A percentile compares a stretch with the other conserved stretches of the same genome.
Evolutionary conservation across 1,140 invertebrate genomes (phyloP).

Genomic region (Drosophila nasuta): DNA sequence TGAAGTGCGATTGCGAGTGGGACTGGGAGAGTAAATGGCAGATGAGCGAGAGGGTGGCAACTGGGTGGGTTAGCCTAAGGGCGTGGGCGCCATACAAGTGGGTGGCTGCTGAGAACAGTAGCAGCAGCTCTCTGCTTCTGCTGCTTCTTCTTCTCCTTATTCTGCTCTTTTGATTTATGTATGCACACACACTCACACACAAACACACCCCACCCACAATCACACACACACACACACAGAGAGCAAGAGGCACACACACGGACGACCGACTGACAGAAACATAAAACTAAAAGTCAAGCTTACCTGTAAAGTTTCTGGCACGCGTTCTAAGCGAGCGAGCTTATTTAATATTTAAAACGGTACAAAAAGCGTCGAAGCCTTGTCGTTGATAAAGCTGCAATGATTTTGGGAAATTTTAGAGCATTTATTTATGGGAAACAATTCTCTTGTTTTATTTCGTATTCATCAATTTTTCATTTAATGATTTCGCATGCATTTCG

Average conservation of each 20-base stretch:
- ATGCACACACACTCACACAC: slow-evolving; percentile 41
- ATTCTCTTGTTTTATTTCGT: slow-evolving; percentile 9
- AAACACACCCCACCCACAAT: slow-evolving; percentile 4
- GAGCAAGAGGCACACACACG: neutral
- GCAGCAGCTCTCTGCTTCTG: slow-evolving; percentile 19
- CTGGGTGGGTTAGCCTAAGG: slow-evolving; percentile 45
- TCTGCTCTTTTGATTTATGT: slow-evolving; percentile 57
- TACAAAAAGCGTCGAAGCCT: slow-evolving; percentile 27
- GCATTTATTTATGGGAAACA: slow-evolving; percentile 34
- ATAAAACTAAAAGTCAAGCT: slow-evolving; percentile 68
- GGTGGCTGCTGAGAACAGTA: slow-evolving; percentile 50
- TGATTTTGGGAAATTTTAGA: slow-evolving; percentile 69
- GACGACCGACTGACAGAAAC: neutral
- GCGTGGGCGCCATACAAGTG: slow-evolving; percentile 48
- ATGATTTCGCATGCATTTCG: slow-evolving; percentile 11
- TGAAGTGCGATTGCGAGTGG: neutral
- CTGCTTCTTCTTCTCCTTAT: slow-evolving; percentile 17
- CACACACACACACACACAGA: slow-evolving; percentile 11
- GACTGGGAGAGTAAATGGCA: slow-evolving; percentile 4
- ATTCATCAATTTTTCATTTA: slow-evolving; percentile 4
- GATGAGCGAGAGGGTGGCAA: slow-evolving; percentile 40
- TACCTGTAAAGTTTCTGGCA: slow-evolving; percentile 73
- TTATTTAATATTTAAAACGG: slow-evolving; percentile 66
- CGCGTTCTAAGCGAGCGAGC: slow-evolving; percentile 48
- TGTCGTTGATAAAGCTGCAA: slow-evolving; percentile 44